Percentiles rank a stretch among this genome's conserved stretches.
phyloP scores from a whole-genome alignment of 2,797 vertebrate species.

The Enteromius viviparus region DNA sequence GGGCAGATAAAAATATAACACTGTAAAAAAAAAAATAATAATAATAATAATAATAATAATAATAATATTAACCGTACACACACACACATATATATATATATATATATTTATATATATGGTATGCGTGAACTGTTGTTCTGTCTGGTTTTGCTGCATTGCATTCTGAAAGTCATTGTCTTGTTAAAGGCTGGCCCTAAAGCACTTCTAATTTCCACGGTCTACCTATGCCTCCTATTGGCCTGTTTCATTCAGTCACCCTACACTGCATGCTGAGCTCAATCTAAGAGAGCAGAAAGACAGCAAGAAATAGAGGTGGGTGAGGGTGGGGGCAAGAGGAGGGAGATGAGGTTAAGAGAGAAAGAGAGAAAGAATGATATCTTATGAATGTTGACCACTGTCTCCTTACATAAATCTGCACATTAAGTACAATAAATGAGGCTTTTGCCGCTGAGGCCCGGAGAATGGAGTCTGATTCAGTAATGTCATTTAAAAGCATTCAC shows the following conservation, averaged over 20 bases:
- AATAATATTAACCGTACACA: too few relatives aligned
- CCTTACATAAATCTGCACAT: constrained; percentile 85
- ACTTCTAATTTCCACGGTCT: constrained; percentile 78
- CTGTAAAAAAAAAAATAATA: too few relatives aligned
- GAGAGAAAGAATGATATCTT: constrained; percentile 64
- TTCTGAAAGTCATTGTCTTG: constrained; percentile 57
- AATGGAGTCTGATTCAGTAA: constrained; percentile 71
- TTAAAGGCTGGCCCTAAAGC: constrained; percentile 54
- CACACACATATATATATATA: too few relatives aligned
- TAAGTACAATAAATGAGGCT: constrained; percentile 82
- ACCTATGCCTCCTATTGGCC: constrained; percentile 89
- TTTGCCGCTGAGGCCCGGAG: constrained; percentile 70
- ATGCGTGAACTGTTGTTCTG: constrained; percentile 29
- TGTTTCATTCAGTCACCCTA: constrained; percentile 75
- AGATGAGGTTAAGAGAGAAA: constrained; percentile 56
- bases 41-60: too few relatives aligned
- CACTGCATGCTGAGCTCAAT: constrained; percentile 67
- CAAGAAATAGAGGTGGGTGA: constrained; percentile 37
- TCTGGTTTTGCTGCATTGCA: constrained; percentile 41
- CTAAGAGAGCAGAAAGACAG: constrained; percentile 62
- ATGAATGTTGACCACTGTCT: constrained; percentile 82
- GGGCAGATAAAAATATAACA: too few relatives aligned
- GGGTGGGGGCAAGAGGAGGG: constrained; percentile 48
- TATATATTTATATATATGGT: too few relatives aligned
- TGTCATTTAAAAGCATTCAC: constrained; percentile 79